Evolutionary conservation across 2,888 invertebrate genomes (phyloP), one percentile per base, ranked within the genome.

Genomic region (Ectropis crepuscularia): DNA sequence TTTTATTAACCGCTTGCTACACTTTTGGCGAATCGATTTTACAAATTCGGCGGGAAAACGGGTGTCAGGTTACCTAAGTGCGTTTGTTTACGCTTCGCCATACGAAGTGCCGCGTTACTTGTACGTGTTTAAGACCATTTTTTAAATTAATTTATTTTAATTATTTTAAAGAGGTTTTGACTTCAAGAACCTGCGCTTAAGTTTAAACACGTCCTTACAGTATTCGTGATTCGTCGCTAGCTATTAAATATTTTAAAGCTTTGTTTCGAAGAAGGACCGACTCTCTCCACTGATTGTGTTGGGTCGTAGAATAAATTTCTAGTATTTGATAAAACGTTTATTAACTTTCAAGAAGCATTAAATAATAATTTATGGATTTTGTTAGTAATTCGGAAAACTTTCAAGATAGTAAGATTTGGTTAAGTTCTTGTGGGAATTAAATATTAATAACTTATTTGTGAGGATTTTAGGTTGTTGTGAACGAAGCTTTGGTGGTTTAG

Each of bases 161-260:
- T n/a, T n/a, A n/a, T n/a, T n/a, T n/a, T n/a, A 48, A 48, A 36
- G 11, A 51, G 8, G 16, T 28, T 28, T n/a, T 53, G n/a, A 8
- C 43, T n/a, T 6, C 9, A 41, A 41, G 42, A 42, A 42, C 5
- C 5, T 39, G 8, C 6, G n/a, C 38, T 37, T 16, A 10, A 39
- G 8, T 11, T 6, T 55, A 28, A 28, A 39, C n/a, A 10, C 39
- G 10, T 63, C 61, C 70, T 59, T 58, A 65, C 49, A 45, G 59
- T 66, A 69, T 65, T 58, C 64, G 54, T 59, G 65, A 62, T 55
- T 57, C 48, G 10, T 53, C 55, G 57, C 37, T 54, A 41, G 58
- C 45, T 46, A 47, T 59, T 59, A 59, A 63, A 63, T 63, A 59
- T 59, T 63, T 57, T 39, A 63, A 58, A 45, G 43, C 41, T 47